Evolutionary conservation across 2,888 invertebrate species (phyloP).

Genomic region (Alentia gelatinosa): DNA sequence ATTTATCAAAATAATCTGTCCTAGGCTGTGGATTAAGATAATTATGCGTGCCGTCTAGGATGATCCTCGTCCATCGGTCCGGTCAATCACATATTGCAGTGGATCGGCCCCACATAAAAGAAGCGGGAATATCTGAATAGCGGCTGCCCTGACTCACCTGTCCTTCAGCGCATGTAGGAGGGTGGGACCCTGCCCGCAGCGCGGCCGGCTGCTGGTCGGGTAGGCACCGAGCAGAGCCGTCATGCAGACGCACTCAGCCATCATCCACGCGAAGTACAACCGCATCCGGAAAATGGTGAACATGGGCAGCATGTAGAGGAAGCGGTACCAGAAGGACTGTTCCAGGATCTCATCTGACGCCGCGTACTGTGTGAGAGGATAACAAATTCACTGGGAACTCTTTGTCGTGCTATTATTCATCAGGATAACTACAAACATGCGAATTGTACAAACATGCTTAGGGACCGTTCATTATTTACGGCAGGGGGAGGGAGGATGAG

Average conservation of each 20-base stretch:
- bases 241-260: constrained; percentile 96
- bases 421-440: no score
- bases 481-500: no score
- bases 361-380: constrained; percentile 86
- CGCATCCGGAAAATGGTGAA: constrained; percentile 94
- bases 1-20: no score
- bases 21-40: no score
- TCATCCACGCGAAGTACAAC: constrained; percentile 92
- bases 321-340: constrained; percentile 88
- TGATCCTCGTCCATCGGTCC: no score
- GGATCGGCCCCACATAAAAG: no score
- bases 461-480: no score
- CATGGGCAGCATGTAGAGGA: constrained; percentile 91
- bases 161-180: constrained; percentile 76
- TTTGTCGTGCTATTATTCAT: no score
- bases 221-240: constrained; percentile 95
- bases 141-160: constrained; percentile 65
- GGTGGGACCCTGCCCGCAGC: constrained; percentile 91
- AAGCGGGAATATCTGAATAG: no score
- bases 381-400: not conserved
- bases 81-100: no score
- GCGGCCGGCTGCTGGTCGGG: constrained; percentile 87
- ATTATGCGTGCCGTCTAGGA: no score
- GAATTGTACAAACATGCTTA: no score
- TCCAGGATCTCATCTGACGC: constrained; percentile 88